Base-by-base conservation (phyloP, 1,140 invertebrate genomes). In the Camponotus floridanus region DNA sequence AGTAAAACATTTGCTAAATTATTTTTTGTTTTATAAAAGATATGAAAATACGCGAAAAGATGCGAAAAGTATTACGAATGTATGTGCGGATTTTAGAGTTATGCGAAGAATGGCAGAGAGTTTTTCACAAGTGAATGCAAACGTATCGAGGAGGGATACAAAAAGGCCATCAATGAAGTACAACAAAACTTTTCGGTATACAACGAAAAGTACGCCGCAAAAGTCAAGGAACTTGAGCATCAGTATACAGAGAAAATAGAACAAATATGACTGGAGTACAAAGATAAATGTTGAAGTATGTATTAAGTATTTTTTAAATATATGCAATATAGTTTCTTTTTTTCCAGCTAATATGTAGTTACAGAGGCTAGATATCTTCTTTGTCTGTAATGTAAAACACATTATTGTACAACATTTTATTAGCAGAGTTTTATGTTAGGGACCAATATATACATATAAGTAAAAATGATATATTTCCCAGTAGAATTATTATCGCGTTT, bases 281-380 rank as follows among this genome's bases (percentile, higher is more conserved):
- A 95, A 94, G 90, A 88, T 90, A 94, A 95, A 92, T 91, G 89
- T 94, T 94, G 88, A 94, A 91, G 64, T 91, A 91, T 86, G 89
- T 93, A 92, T 91, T 91, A 92, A 90, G 88, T 92, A 91, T 88
- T 89, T 79, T 92, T 78, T 91, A 92, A 91, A 88, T 91, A 91
- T 91, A 92, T 92, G 92, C 92, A 94, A 93, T 94, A 94, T 93
- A 92, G 87, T 88, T 93, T 92, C 26, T 92, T n/a, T 57, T 92
- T n/a, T 57, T 65, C 80, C 91, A 91, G 76, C 80, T 93, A 93
- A 90, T 81, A 62, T 88, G 91, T 92, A 94, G 85, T 93, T 94
- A 94, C 92, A 94, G 94, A 94, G 94, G 93, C 94, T 94, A 94
- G 92, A 93, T 94, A 93, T 91, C 91, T 92, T 83, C n/a, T 81